phyloP scores from a whole-genome alignment of 2,888 invertebrate genomes.

The Campoplex nolae region DNA sequence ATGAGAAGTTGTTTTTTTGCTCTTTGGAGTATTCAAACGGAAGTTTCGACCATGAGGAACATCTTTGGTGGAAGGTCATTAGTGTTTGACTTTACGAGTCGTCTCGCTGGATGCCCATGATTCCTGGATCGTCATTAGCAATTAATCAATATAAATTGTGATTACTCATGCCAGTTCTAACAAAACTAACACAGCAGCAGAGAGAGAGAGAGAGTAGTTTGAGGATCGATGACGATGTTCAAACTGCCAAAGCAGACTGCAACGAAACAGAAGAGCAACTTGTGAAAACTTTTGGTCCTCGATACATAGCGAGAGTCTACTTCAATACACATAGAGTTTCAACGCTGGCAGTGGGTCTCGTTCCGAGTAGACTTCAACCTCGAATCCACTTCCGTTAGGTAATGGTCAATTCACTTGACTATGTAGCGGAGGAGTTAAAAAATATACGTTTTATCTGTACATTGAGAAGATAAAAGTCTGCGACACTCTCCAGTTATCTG shows the following conservation, averaged over 20 bases:
- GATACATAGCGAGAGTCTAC: neutral
- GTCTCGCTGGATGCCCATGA: neutral
- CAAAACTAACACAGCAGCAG: neutral
- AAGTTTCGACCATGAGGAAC: neutral
- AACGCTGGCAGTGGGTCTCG: neutral
- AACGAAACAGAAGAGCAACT: constrained; percentile 9
- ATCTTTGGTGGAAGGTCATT: neutral
- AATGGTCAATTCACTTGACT: constrained; percentile 35
- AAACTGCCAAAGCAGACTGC: neutral
- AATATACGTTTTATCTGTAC: constrained; percentile 7
- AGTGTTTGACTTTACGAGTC: neutral
- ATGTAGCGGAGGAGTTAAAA: neutral
- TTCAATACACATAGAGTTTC: neutral
- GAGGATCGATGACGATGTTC: constrained; percentile 40
- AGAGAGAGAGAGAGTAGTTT: neutral
- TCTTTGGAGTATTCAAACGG: neutral
- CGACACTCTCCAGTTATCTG: neutral
- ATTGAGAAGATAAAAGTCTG: constrained; percentile 12
- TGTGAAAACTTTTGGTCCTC: constrained; percentile 32
- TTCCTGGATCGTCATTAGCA: neutral
- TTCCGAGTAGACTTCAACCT: constrained; percentile 23
- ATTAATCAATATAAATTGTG: neutral
- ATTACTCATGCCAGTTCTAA: neutral
- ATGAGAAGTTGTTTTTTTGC: neutral
- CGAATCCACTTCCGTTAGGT: constrained; percentile 33